These are phyloP conservation scores for Leptinotarsa lineolata DNA, from an alignment of 1,140 invertebrate genomes.

Conservation along the genomic window DNA sequence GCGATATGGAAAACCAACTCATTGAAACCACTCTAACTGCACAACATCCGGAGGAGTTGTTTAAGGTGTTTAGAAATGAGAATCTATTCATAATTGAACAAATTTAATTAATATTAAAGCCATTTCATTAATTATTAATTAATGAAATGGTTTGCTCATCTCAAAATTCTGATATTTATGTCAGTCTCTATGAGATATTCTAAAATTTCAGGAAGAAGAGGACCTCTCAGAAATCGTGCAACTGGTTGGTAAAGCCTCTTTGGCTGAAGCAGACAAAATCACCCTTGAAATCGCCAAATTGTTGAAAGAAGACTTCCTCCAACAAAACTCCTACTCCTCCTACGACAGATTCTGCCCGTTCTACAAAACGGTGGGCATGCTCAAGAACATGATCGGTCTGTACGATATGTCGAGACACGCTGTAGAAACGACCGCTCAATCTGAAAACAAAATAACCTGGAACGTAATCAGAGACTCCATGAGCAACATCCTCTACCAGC, in stretches of 20 bases:
- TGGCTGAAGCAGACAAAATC: slow-evolving; percentile 99
- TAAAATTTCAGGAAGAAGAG: slow-evolving; percentile 85
- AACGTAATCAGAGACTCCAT: slow-evolving; percentile 95
- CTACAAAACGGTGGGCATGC: slow-evolving; percentile 99
- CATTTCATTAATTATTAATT: too few relatives aligned
- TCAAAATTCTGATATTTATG: too few relatives aligned
- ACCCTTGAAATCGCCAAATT: slow-evolving; percentile 98
- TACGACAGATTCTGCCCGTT: slow-evolving; percentile 92
- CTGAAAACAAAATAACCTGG: slow-evolving; percentile 99
- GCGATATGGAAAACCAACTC: too few relatives aligned
- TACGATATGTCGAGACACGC: slow-evolving; percentile 98
- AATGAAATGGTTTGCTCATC: too few relatives aligned
- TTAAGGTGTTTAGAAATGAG: too few relatives aligned
- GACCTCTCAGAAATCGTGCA: slow-evolving; percentile 99
- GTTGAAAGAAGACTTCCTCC: slow-evolving; percentile 98
- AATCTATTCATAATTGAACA: background rate
- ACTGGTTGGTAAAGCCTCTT: slow-evolving; percentile 97
- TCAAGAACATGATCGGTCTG: slow-evolving; percentile 97
- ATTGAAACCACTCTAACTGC: too few relatives aligned
- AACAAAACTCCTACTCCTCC: slow-evolving; percentile 85
- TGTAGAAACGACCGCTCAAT: slow-evolving; percentile 96
- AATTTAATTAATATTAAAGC: background rate
- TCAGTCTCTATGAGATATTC: too few relatives aligned
- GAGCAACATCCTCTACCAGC: slow-evolving; percentile 94
- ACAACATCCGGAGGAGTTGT: too few relatives aligned